Percentiles rank a stretch among this genome's conserved stretches.
phyloP scores from a whole-genome alignment of 2,888 invertebrate genomes.

The Rhamnusium bicolor region DNA sequence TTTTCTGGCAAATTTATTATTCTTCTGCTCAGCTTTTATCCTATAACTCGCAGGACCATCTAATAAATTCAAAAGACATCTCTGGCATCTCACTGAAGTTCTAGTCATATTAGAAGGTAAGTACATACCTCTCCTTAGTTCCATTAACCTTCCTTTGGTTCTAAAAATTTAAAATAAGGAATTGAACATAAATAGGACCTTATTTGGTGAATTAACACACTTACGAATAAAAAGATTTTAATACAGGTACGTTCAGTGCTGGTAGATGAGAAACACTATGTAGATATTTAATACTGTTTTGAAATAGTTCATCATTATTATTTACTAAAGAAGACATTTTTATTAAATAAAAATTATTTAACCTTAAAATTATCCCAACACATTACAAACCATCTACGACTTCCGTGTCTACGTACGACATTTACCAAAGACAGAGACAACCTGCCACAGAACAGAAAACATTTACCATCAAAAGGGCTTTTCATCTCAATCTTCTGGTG shows the following conservation, averaged over 20 bases:
- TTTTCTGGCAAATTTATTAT: constrained; percentile 43
- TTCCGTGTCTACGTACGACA: not conserved
- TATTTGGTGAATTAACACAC: not conserved
- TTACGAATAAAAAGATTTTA: constrained; percentile 45
- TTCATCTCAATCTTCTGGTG: too few relatives aligned
- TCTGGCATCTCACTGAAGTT: constrained; percentile 40
- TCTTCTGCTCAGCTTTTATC: constrained; percentile 36
- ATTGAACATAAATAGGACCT: not conserved
- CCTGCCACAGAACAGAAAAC: too few relatives aligned
- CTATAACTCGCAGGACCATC: constrained; percentile 47
- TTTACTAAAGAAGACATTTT: not conserved
- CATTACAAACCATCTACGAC: not conserved
- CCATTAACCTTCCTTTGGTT: constrained; percentile 44
- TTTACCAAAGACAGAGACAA: too few relatives aligned
- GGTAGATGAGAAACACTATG: constrained; percentile 38
- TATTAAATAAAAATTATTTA: too few relatives aligned
- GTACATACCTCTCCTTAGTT: constrained; percentile 34
- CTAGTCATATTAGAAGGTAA: constrained; percentile 36
- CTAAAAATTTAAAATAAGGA: constrained; percentile 25
- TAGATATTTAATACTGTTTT: constrained; percentile 43
- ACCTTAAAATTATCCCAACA: not conserved
- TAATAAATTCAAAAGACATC: constrained; percentile 41
- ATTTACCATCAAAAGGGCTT: too few relatives aligned
- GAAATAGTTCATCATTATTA: constrained; percentile 29
- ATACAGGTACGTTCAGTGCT: constrained; percentile 35